Percentiles rank a stretch among this genome's conserved stretches.
Conservation (phyloP, 1,140 invertebrate genomes). For the Lycorma delicatula region DNA sequence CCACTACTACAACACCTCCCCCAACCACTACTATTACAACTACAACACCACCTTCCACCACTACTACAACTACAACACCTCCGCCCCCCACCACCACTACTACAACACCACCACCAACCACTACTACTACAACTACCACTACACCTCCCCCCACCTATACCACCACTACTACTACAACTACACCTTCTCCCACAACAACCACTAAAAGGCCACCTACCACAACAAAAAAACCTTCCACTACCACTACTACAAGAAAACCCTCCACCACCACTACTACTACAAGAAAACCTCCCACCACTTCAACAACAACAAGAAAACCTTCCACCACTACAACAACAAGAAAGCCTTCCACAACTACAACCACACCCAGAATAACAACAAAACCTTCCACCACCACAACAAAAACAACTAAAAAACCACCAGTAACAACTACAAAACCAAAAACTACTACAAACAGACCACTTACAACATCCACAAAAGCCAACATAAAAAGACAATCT, state of each 20-base stretch:
- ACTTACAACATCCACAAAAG: too few relatives aligned
- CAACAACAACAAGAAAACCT: constrained; percentile 8
- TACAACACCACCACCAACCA: constrained; percentile 7
- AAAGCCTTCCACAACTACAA: constrained; percentile 7
- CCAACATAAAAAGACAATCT: constrained; percentile 10
- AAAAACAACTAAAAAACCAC: constrained; percentile 1
- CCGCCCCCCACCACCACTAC: not conserved
- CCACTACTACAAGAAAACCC: constrained; percentile 11
- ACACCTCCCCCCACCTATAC: constrained; percentile 4
- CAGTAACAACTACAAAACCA: constrained; percentile 5
- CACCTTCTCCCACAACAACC: constrained; percentile 9
- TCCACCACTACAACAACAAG: constrained; percentile 9
- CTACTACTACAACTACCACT: constrained; percentile 3
- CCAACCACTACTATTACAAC: not conserved
- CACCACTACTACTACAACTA: constrained; percentile 9
- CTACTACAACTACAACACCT: constrained; percentile 3
- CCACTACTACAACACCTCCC: constrained; percentile 9
- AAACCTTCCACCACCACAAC: constrained; percentile 11
- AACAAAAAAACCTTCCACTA: constrained; percentile 8
- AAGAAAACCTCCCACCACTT: constrained; percentile 10
- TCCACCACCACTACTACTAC: constrained; percentile 6
- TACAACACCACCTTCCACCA: constrained; percentile 4
- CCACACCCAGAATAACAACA: constrained; percentile 13
- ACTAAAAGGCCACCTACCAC: constrained; percentile 9
- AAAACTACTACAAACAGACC: constrained; percentile 1